Conservation (phyloP, 2,113 vertebrate genomes). For the Calcarius ornatus region DNA sequence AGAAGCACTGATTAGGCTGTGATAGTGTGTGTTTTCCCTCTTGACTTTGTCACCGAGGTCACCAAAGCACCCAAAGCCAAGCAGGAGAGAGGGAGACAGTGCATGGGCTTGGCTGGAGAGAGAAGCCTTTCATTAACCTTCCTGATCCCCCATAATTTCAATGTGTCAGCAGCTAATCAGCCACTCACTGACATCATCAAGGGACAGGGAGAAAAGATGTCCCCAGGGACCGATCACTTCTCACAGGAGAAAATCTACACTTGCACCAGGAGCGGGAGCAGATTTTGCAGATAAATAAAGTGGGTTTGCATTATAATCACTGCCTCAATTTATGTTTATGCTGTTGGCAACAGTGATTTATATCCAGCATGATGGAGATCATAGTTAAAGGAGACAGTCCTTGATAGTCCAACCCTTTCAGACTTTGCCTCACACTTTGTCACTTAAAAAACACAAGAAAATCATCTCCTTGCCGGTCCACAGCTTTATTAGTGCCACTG, state of each 20-base stretch:
- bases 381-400: constrained; percentile 27
- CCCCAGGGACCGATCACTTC: constrained; percentile 69
- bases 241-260: constrained; percentile 61
- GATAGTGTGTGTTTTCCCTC: constrained; percentile 29
- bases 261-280: not conserved
- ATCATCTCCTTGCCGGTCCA: not conserved
- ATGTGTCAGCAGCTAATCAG: constrained; percentile 75
- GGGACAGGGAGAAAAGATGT: constrained; percentile 51
- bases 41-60: constrained; percentile 56
- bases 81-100: constrained; percentile 23
- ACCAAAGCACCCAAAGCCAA: constrained; percentile 46
- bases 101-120: constrained; percentile 46
- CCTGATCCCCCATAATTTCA: constrained; percentile 74
- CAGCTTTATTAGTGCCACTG: not conserved
- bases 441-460: not conserved
- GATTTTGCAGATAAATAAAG: constrained; percentile 41
- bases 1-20: constrained; percentile 35
- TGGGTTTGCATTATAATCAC: not conserved
- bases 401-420: constrained; percentile 1
- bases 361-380: not conserved
- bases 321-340: constrained; percentile 54
- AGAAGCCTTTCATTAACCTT: constrained; percentile 78
- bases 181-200: constrained; percentile 74
- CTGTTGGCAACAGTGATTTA: constrained; percentile 57
- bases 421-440: constrained; percentile 17